Evolutionary conservation across 1,140 invertebrate genomes (phyloP).

Genomic region (Orchestia grillus): DNA sequence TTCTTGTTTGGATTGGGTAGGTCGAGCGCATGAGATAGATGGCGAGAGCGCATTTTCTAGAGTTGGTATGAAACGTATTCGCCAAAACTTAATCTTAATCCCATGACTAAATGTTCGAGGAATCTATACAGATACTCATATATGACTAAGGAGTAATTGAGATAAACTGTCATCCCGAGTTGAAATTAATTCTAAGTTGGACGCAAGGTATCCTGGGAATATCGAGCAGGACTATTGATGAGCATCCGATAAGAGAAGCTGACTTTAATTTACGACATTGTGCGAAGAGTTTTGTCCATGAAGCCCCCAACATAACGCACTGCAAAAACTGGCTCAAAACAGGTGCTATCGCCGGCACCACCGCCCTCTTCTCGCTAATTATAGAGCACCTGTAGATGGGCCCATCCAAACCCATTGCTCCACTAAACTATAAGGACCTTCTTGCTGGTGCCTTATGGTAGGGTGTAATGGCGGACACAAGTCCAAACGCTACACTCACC

Average conservation of each 20-base stretch:
- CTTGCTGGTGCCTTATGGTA: slow-evolving; percentile 4
- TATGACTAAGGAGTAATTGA: not conserved
- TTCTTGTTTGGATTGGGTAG: slow-evolving; percentile 17
- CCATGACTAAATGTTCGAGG: not conserved
- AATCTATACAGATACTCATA: not conserved
- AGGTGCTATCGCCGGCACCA: slow-evolving; percentile 47
- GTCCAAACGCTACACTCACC: not conserved
- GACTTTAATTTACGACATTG: slow-evolving; percentile 46
- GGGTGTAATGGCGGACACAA: not conserved
- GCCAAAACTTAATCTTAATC: not conserved
- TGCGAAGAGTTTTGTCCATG: slow-evolving; percentile 48
- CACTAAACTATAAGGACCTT: slow-evolving; percentile 41
- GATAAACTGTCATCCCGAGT: not conserved
- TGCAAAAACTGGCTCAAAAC: slow-evolving; percentile 24
- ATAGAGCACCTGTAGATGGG: slow-evolving; percentile 35
- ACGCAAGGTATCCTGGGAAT: slow-evolving; percentile 33
- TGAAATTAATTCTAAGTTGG: not conserved
- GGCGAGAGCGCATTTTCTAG: not conserved
- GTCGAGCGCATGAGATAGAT: slow-evolving; percentile 13
- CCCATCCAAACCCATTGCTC: slow-evolving; percentile 1
- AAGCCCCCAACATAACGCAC: slow-evolving; percentile 19
- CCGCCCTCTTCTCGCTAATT: slow-evolving; percentile 40
- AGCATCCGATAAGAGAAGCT: slow-evolving; percentile 21
- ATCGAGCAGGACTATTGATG: slow-evolving; percentile 11
- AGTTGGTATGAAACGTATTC: not conserved